phyloP scores from a whole-genome alignment of 1,140 invertebrate species.

The Drosophila bipectinata region DNA sequence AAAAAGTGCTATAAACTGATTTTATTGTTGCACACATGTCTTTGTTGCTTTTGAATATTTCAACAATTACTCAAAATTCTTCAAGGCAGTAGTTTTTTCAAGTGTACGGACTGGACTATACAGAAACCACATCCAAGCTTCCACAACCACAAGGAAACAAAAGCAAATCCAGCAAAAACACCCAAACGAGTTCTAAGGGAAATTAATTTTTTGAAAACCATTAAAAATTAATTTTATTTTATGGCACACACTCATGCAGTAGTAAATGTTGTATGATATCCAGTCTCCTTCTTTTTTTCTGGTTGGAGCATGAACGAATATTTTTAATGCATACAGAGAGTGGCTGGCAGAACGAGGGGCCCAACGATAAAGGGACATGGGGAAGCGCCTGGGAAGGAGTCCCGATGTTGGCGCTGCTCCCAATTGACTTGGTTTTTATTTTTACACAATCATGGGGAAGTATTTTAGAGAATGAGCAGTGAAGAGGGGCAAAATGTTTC shows the following conservation, averaged over 20 bases:
- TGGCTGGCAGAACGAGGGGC: slow-evolving; percentile 13
- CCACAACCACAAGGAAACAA: slow-evolving; percentile 23
- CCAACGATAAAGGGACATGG: slow-evolving; percentile 3
- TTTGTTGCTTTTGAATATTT: not conserved
- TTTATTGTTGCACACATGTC: not conserved
- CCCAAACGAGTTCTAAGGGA: slow-evolving; percentile 61
- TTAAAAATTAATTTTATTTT: slow-evolving; percentile 81
- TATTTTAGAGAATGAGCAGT: not conserved
- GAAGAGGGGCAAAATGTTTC: not conserved
- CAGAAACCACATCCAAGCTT: slow-evolving; percentile 5
- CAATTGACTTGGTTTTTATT: slow-evolving; percentile 74
- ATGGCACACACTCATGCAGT: slow-evolving; percentile 35
- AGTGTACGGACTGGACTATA: slow-evolving; percentile 11
- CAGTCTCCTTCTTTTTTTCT: slow-evolving; percentile 16
- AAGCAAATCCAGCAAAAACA: slow-evolving; percentile 54
- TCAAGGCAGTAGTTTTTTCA: not conserved
- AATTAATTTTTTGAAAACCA: slow-evolving; percentile 80
- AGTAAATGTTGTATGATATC: slow-evolving; percentile 55
- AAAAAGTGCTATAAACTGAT: not conserved
- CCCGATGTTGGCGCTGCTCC: slow-evolving; percentile 47
- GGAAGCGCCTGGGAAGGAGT: slow-evolving; percentile 43
- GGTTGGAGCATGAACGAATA: slow-evolving; percentile 60
- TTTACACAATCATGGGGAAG: slow-evolving; percentile 30
- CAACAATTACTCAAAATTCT: not conserved
- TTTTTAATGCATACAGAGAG: slow-evolving; percentile 73